Base-by-base conservation (phyloP, 2,797 vertebrate genomes). In the Lepilemur ruficaudatus region DNA sequence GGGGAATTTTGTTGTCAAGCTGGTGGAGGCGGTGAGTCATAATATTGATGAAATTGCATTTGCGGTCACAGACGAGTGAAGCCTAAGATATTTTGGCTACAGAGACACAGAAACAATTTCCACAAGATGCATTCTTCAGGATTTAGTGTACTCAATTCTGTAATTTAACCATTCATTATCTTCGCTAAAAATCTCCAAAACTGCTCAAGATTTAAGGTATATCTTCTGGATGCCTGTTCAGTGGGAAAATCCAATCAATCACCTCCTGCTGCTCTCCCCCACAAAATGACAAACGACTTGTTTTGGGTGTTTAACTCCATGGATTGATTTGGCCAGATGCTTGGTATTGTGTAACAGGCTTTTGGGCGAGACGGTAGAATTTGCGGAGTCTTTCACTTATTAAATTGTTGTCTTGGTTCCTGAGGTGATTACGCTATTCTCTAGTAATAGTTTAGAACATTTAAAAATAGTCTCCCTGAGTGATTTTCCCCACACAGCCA, bases 21-120 rank as follows among this genome's bases (percentile, higher is more conserved):
- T 57, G 22, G 15, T 28, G 22, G 80, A 72, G 67, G 61, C 80
- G 46, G 67, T 80, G 96, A 90, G 30, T 88, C 88, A 83, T 92
- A 57, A 94, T 63, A 46, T 38, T 17, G 55, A 88, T 69, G 76
- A 81, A 83, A 90, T 82, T 32, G 32, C 25, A 28, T 55, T 72
- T 92, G 88, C 38, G 73, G 80, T 84, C 90, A 17, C 23, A 43
- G 80, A 23, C 35, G 7, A 61, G 59, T 17, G 76, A 89, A 81
- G 55, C 65, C 13, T 43, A 50, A 87, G 20, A 7, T 41, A 63
- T 46, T 94, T 78, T 80, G 75, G 70, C 65, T 28, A 32, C 4
- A 32, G 75, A 86, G n/a, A 70, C 65, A 70, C 2, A 55, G 59
- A 91, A 79, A 61, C 11, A 25, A 63, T 48, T 72, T 67, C 52